These are phyloP conservation scores for Clarias macrocephalus DNA, from an alignment of 2,113 vertebrate genomes.

Conservation along the genomic window DNA sequence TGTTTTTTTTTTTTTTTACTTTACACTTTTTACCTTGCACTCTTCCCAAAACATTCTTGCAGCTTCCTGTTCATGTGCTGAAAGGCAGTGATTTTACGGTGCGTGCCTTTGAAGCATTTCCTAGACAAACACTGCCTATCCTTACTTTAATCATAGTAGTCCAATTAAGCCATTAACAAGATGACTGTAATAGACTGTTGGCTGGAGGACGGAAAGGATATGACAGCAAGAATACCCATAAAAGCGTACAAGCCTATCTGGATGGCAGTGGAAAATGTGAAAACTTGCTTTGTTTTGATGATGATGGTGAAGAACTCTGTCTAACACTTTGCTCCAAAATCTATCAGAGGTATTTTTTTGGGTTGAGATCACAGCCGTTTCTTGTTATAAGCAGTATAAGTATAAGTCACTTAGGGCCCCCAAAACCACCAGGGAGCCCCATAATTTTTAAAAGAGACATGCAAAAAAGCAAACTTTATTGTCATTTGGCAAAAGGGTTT, in stretches of 20 bases:
- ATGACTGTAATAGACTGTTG: not conserved
- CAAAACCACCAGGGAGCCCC: no score
- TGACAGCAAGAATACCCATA: not conserved
- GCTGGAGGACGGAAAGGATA: not conserved
- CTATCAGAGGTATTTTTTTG: no score
- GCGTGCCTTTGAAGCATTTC: not conserved
- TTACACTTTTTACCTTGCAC: not conserved
- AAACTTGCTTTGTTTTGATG: not conserved
- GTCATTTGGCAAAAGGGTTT: no score
- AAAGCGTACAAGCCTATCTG: not conserved
- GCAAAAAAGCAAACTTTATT: not conserved
- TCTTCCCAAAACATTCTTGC: not conserved
- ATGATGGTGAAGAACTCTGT: no score
- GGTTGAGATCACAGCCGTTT: no score
- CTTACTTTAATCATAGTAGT: conserved; percentile 3
- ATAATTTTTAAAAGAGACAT: not conserved
- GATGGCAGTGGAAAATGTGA: conserved; percentile 7
- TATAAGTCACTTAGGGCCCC: no score
- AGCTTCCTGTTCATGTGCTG: not conserved
- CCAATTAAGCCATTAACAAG: conserved; percentile 14
- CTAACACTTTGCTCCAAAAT: no score
- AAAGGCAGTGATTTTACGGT: not conserved
- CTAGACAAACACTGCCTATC: not conserved
- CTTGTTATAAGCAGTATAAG: no score
- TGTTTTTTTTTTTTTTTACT: not conserved